Conservation (phyloP, 1,140 invertebrate genomes). For the Pseudobourletiella spinata region DNA sequence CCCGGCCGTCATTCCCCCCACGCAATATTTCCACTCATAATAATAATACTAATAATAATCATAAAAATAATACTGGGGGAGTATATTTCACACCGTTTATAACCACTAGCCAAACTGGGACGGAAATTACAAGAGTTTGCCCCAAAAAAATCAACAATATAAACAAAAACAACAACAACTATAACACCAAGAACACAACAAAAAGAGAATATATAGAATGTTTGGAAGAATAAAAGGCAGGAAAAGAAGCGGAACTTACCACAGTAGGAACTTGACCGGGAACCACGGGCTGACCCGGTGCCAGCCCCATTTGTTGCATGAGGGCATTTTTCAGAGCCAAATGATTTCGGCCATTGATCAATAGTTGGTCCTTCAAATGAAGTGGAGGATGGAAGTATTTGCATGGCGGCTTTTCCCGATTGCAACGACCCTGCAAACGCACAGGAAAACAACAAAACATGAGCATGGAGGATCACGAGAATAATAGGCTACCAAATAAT, state of each 20-base stretch:
- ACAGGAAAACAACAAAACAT: slow-evolving; percentile 33
- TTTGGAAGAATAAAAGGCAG: too few species aligned
- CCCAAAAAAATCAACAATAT: too few species aligned
- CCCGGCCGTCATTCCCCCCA: too few species aligned
- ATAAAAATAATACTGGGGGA: too few species aligned
- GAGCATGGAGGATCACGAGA: background rate
- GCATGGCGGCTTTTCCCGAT: slow-evolving; percentile 98
- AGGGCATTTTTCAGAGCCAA: slow-evolving; percentile 93
- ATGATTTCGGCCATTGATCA: slow-evolving; percentile 99
- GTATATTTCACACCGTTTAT: too few species aligned
- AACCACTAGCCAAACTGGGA: too few species aligned
- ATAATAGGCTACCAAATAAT: background rate
- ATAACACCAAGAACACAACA: too few species aligned
- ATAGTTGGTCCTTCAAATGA: slow-evolving; percentile 97
- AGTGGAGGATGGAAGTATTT: slow-evolving; percentile 99
- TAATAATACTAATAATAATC: too few species aligned
- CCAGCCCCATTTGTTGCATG: slow-evolving; percentile 89
- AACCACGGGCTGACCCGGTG: slow-evolving; percentile 67
- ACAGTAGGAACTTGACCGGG: slow-evolving; percentile 79
- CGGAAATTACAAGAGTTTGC: too few species aligned
- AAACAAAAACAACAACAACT: too few species aligned
- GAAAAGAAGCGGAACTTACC: slow-evolving; percentile 40
- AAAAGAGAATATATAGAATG: too few species aligned
- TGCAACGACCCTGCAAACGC: slow-evolving; percentile 89
- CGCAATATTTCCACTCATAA: too few species aligned